A percentile compares a stretch with the other conserved stretches of the same genome.
Conservation (phyloP, 2,113 vertebrate genomes). For the Centropus unirufus region DNA sequence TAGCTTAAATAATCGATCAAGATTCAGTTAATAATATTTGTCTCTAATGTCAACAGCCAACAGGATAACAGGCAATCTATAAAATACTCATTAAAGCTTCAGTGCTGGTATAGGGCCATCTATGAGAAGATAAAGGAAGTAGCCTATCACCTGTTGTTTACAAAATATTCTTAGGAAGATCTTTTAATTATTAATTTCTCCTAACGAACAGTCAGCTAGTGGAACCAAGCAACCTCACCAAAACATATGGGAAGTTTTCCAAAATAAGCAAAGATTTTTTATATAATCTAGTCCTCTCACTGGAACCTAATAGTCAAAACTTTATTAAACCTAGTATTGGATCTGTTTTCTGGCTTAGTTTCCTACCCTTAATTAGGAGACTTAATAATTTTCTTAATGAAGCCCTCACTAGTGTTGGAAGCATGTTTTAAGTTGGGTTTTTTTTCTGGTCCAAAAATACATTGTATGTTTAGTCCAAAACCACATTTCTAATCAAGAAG, state of each 20-base stretch:
- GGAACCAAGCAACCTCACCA: not conserved
- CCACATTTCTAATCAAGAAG: not conserved
- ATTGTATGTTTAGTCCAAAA: not conserved
- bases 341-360: not conserved
- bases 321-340: not conserved
- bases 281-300: not conserved
- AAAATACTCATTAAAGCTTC: not conserved
- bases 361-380: not conserved
- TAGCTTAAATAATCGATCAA: not conserved
- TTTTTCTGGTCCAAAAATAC: not conserved
- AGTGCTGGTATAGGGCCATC: not conserved
- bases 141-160: not conserved
- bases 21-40: not conserved
- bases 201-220: not conserved
- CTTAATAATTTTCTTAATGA: not conserved
- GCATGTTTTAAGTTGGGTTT: not conserved
- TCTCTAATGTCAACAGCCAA: not conserved
- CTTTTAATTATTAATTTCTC: not conserved
- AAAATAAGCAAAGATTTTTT: not conserved
- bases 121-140: not conserved
- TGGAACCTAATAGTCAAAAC: not conserved
- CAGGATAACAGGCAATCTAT: not conserved
- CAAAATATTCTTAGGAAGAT: not conserved
- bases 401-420: not conserved
- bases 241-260: not conserved